Evolutionary conservation across 1,140 invertebrate species (phyloP).

Genomic region (Brachionus koreanus): DNA sequence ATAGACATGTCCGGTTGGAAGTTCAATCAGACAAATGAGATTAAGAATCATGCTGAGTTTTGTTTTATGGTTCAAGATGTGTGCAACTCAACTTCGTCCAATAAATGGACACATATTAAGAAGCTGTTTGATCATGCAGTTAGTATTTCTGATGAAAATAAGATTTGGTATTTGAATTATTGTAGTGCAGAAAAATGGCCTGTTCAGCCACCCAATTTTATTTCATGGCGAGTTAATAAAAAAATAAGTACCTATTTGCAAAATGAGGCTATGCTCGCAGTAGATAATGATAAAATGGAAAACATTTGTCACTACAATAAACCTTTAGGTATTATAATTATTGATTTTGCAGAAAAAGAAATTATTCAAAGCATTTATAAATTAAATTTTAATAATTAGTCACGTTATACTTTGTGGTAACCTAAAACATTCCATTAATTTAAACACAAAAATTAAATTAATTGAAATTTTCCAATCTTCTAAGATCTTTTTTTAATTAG

Average conservation of each 20-base stretch:
- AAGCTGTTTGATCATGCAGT: neutral
- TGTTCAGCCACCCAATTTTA: neutral
- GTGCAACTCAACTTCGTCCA: neutral
- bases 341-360: conserved; percentile 24
- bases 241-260: neutral
- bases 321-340: conserved; percentile 10
- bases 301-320: neutral
- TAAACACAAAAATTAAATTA: neutral
- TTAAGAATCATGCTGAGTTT: conserved; percentile 31
- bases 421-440: neutral
- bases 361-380: conserved; percentile 13
- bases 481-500: neutral
- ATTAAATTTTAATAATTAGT: conserved; percentile 7
- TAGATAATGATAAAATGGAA: neutral
- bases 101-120: neutral
- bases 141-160: neutral
- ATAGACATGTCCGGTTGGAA: conserved; percentile 41
- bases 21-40: neutral
- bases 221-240: conserved; percentile 13
- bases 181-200: conserved; percentile 33
- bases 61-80: neutral
- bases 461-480: neutral
- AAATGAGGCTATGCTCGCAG: neutral
- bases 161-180: conserved; percentile 22
- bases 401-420: neutral